Percentiles rank a stretch among this genome's conserved stretches.
Conservation (phyloP, 1,140 invertebrate genomes). For the Drosophila bipectinata region DNA sequence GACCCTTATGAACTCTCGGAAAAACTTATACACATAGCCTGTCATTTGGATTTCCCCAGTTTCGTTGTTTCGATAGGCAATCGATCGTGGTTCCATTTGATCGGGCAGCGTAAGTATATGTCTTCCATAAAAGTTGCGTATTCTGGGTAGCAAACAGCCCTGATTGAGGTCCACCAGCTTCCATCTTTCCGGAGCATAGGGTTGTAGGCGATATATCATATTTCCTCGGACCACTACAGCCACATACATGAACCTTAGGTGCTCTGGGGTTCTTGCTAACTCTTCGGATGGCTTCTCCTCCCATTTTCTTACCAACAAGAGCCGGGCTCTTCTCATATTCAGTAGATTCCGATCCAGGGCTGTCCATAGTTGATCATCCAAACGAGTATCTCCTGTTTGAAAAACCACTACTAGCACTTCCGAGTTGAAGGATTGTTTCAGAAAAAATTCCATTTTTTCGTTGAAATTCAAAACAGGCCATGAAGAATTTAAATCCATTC, state of each 20-base stretch:
- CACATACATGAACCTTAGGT: constrained; percentile 36
- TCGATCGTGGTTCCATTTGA: constrained; percentile 42
- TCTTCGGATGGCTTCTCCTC: neutral
- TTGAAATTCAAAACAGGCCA: constrained; percentile 36
- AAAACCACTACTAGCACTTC: constrained; percentile 54
- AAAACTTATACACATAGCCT: constrained; percentile 44
- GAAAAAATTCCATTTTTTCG: constrained; percentile 25
- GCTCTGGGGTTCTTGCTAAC: constrained; percentile 2
- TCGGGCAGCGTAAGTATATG: constrained; percentile 46
- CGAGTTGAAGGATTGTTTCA: constrained; percentile 23
- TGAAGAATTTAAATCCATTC: neutral
- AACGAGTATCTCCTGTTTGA: constrained; percentile 2
- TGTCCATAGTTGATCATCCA: constrained; percentile 50
- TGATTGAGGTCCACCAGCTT: neutral
- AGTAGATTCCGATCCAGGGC: constrained; percentile 46
- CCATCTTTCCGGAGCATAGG: constrained; percentile 39
- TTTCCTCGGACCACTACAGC: constrained; percentile 3
- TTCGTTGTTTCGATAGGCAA: constrained; percentile 33
- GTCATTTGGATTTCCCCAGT: constrained; percentile 12
- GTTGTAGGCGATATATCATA: constrained; percentile 39
- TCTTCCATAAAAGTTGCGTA: constrained; percentile 30
- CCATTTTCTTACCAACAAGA: constrained; percentile 24
- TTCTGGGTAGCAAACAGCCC: constrained; percentile 5
- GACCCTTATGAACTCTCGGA: constrained; percentile 26
- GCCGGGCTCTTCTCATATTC: constrained; percentile 53